Evolutionary conservation across 2,113 vertebrate species (phyloP), one percentile per base, ranked within the genome.

Genomic region (Chionodraco myersi): DNA sequence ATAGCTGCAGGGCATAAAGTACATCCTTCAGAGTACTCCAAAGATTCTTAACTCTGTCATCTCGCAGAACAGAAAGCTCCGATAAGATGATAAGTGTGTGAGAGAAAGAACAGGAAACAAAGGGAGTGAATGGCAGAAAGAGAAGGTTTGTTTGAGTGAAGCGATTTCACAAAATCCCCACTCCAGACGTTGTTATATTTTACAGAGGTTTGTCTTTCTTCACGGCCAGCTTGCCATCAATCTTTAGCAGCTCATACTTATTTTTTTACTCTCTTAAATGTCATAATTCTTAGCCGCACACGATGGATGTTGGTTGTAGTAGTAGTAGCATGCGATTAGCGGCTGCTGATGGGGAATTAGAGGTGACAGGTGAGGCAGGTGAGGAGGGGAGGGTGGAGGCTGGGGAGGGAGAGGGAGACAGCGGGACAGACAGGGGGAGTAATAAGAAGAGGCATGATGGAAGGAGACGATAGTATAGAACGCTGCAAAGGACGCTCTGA

Each of bases 401-500:
- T 26, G 30, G 34, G 77, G 53, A 9, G 51, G 48, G 34, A 10
- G 51, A 21, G 52, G 44, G 69, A 58, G 84, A 79, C 71, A 76
- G 48, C 49, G 83, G 65, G 73, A 90, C 0, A 10, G 88, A 88
- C 72, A 66, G 10, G 63, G 63, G 73, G 36, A 54, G 77, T 88
- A 89, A 92, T 89, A 66, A 84, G 65, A 63, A 78, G 66, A 85
- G 88, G 85, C 89, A 53, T 65, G 78, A 44, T 13, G 60, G 72
- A 15, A 45, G 26, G 60, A 44, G 69, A 64, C 7, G 2, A 77
- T 41, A 41, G 36, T 6, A 21, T 21, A 6, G 36, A 7, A 41
- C 36, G 36, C 36, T 41, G 36, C 36, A 41, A 30, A 30, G 26
- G 26, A 30, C 26, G 26, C 30, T 30, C 30, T 30, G 30, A 30